A percentile compares a stretch with the other conserved stretches of the same genome.
phyloP scores from a whole-genome alignment of 2,797 vertebrate genomes.

The Leuciscus waleckii region DNA sequence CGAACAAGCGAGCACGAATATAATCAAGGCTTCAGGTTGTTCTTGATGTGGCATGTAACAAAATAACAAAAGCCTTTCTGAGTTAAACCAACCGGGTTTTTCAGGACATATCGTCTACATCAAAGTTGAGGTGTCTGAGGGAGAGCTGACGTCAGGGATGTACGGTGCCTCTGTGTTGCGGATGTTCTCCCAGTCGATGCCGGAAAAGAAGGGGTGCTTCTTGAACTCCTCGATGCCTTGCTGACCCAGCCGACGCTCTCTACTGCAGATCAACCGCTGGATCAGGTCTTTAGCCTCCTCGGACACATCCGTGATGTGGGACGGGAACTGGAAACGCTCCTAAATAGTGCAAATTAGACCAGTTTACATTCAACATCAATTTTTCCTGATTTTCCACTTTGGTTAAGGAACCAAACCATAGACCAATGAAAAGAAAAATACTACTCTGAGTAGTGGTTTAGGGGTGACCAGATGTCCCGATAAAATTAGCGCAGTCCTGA shows the following conservation, averaged over 20 bases:
- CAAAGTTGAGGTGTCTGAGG: slow-evolving; percentile 97
- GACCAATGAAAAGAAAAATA: background rate
- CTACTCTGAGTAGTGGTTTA: background rate
- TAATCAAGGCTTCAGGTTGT: background rate
- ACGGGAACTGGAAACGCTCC: slow-evolving; percentile 97
- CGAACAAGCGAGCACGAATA: background rate
- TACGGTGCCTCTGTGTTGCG: slow-evolving; percentile 91
- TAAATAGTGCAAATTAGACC: slow-evolving; percentile 60
- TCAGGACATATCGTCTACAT: slow-evolving; percentile 93
- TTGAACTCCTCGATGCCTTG: slow-evolving; percentile 94
- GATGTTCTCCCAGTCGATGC: slow-evolving; percentile 94
- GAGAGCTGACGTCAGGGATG: slow-evolving; percentile 96
- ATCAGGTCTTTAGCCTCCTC: slow-evolving; percentile 96
- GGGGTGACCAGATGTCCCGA: background rate
- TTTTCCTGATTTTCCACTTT: background rate
- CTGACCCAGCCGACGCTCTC: slow-evolving; percentile 88
- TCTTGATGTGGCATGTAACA: background rate
- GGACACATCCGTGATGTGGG: slow-evolving; percentile 89
- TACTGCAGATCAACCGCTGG: slow-evolving; percentile 91
- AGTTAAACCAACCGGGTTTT: slow-evolving; percentile 86
- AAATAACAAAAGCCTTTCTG: background rate
- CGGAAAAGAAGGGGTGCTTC: slow-evolving; percentile 89
- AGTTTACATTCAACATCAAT: background rate
- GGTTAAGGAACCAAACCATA: background rate
- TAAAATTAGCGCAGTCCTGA: slow-evolving; percentile 1